Conservation (phyloP, 2,113 vertebrate genomes). For the Scolopax mira region DNA sequence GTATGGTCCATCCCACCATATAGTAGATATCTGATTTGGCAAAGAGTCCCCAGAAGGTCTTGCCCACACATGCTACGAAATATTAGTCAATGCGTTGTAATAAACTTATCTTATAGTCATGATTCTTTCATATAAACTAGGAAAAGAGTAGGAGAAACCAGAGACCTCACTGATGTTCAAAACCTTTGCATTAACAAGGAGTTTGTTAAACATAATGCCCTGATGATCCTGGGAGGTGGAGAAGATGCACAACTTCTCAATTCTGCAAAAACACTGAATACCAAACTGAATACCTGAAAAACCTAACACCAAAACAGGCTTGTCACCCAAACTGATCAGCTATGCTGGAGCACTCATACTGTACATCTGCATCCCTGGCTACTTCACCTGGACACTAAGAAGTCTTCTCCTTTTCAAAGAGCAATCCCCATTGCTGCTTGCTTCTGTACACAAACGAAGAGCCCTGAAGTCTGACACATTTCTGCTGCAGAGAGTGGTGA, state of each 20-base stretch:
- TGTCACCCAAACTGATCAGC: background rate
- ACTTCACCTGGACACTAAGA: background rate
- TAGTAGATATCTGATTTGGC: background rate
- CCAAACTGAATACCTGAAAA: background rate
- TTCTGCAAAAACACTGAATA: no score
- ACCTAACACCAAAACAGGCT: background rate
- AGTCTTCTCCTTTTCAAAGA: background rate
- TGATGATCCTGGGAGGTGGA: background rate
- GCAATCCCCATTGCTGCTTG: background rate
- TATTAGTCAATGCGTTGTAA: background rate
- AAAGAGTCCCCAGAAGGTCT: background rate
- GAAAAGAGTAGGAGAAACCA: background rate
- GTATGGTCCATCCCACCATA: background rate
- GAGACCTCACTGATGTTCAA: background rate
- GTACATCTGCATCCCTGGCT: background rate
- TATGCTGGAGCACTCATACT: background rate
- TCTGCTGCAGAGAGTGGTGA: background rate
- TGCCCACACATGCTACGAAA: background rate
- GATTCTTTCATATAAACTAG: background rate
- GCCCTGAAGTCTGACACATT: slow-evolving; percentile 48
- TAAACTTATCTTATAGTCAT: background rate
- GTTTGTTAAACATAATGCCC: background rate
- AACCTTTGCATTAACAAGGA: background rate
- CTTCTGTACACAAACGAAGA: background rate
- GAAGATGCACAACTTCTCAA: background rate